Percentiles rank a stretch among this genome's conserved stretches.
Evolutionary conservation across 2,888 invertebrate genomes (phyloP).

Genomic region (Lamproptera curius): DNA sequence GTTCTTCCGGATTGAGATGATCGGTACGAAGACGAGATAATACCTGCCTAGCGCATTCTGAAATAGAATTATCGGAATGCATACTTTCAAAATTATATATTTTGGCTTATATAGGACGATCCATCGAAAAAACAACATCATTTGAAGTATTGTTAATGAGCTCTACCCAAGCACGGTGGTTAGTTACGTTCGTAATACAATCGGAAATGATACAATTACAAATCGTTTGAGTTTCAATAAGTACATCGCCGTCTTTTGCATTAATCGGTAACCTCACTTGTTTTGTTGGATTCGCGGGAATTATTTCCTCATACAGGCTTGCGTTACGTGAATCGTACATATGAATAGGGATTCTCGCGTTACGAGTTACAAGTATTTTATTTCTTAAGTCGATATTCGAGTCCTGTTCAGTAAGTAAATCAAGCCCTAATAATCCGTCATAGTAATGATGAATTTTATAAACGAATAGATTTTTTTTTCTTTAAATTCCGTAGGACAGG

Average conservation of each 20-base stretch:
- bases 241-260: constrained; percentile 19
- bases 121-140: constrained; percentile 3
- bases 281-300: background rate
- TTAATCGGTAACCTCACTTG: constrained; percentile 19
- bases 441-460: background rate
- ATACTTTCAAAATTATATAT: background rate
- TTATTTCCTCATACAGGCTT: too few relatives aligned
- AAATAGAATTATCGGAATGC: background rate
- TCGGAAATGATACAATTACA: background rate
- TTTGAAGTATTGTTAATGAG: background rate
- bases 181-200: background rate
- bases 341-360: too few relatives aligned
- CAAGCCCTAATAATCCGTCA: constrained; percentile 2
- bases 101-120: background rate
- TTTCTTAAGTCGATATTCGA: constrained; percentile 10
- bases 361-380: background rate
- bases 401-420: constrained; percentile 5
- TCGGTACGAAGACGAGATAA: constrained; percentile 31
- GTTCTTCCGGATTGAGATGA: constrained; percentile 33
- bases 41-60: constrained; percentile 18
- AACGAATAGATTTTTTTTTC: background rate
- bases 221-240: background rate
- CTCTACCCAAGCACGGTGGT: background rate
- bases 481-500: background rate
- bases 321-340: too few relatives aligned